Evolutionary conservation across 2,113 vertebrate species (phyloP), one percentile per base, ranked within the genome.

Genomic region (Myiagra hebetior): DNA sequence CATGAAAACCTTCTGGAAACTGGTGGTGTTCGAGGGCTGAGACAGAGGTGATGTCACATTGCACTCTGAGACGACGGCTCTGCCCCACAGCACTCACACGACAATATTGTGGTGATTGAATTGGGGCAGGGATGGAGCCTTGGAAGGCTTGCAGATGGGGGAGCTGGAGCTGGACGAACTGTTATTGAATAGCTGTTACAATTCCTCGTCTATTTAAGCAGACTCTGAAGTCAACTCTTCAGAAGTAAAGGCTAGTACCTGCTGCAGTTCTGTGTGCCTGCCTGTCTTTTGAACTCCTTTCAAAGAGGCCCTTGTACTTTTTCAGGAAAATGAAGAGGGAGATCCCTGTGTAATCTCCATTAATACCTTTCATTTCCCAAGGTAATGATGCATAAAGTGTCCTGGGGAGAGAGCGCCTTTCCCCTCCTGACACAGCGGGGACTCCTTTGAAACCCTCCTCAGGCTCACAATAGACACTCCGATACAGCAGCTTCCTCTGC

Each of bases 221-320:
- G 73, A 49, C 59, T 87, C 86, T 87, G 85, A 86, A 94, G 73
- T 39, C 76, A 68, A 6, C 47, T 86, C 77, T 69, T 95, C 47
- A 84, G 70, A 78, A 94, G 26, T 8, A 44, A 70, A 55, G 1
- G 17, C 62, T 55, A 44, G 27, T 85, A 88, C 56, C 82, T 89
- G 87, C 64, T 22, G 55, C 13, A 60, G 90, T 59, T 68, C 52
- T 30, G 35, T 13, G 31, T 9, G 41, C 39, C 44, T 81, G 84
- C 52, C 55, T 78, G 64, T 37, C 94, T 87, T 93, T 60, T 92
- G 72, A 91, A 76, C 31, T 60, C 59, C 69, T 89, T 89, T 95
- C 89, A 92, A 78, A 94, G 72, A 24, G 30, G 39, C 41, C 49
- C 69, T 89, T 78, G 55, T 72, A 78, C 26, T 74, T 87, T 86